Evolutionary conservation across 2,888 invertebrate genomes (phyloP), one percentile per base, ranked within the genome.

Genomic region (Caenorhabditis virilis): DNA sequence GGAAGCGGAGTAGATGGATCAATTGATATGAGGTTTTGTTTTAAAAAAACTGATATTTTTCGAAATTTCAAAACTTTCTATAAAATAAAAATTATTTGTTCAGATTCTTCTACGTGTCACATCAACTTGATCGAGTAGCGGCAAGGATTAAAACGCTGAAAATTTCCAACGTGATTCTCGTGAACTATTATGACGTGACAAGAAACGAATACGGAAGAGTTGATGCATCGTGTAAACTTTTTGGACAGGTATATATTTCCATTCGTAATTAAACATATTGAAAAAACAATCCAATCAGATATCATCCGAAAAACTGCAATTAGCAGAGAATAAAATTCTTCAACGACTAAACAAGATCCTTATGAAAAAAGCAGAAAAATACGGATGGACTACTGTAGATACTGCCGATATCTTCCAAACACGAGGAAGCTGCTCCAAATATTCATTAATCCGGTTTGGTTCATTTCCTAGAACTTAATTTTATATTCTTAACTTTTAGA

Each of bases 101-200:
- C 47, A 64, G 75, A 43, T 68, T 78, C 41, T 67, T 72, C 45
- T 72, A 61, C 50, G 66, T 76, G n/a, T 58, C 70, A 30, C 65
- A 67, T 23, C 70, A 77, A 52, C 56, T 78, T 25, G 73, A 74
- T 39, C 43, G 68, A 23, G 53, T 78, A 6, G 73, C 65, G 0
- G 38, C 46, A 46, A 54, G 57, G 22, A 33, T 78, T 4, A 42
- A 22, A 20, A 51, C 57, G 13, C 27, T 66, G 3, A 47, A 42
- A 22, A 56, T 57, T 18, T 11, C 33, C 9, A 30, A 56, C 39
- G 70, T 80, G 22, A 60, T 80, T 16, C 41, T 77, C 1, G 59
- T 77, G 15, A 66, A 65, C 22, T 80, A 80, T 51, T 80, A 76
- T 53, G 78, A 79, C 49, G 57, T 79, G 16, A 61, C 75, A 6